Evolutionary conservation across 2,113 vertebrate genomes (phyloP).

Genomic region (Dasypus novemcinctus): DNA sequence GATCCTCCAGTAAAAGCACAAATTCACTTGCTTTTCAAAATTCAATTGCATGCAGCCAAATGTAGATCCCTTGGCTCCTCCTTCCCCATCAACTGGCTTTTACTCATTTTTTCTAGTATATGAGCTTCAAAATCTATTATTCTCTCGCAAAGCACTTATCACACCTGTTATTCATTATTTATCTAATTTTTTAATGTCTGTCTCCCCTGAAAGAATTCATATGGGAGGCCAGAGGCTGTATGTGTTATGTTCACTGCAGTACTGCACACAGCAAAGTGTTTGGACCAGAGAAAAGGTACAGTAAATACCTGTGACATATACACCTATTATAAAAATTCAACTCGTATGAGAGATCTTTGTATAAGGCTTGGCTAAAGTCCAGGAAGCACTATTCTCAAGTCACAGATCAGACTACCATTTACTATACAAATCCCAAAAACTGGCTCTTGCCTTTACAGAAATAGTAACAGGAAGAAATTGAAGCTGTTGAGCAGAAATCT

Average conservation of each 20-base stretch:
- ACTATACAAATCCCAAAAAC: not conserved
- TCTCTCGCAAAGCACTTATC: not conserved
- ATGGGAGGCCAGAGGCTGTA: not conserved
- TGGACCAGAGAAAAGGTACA: not conserved
- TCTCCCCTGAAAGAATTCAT: not conserved
- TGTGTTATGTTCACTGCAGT: not conserved
- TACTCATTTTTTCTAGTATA: not conserved
- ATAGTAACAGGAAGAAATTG: slow-evolving; percentile 23
- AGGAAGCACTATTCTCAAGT: not conserved
- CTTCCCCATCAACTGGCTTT: not conserved
- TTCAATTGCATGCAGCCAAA: not conserved
- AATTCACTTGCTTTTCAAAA: slow-evolving; percentile 24
- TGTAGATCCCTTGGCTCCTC: not conserved
- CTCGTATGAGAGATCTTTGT: not conserved
- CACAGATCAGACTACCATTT: not conserved
- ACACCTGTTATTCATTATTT: slow-evolving; percentile 29
- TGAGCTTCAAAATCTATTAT: slow-evolving; percentile 34
- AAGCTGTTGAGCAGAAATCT: slow-evolving; percentile 45
- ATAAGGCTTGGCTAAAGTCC: not conserved
- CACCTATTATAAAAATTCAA: not conserved
- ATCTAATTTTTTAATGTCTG: not conserved
- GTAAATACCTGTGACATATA: not conserved
- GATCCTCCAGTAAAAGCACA: not conserved
- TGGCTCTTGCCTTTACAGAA: not conserved
- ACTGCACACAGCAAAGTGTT: not conserved